Evolutionary conservation across 30 jellyfish, hydroid and myxozoan species (phyloP).

Genomic region (Pelagia noctiluca): DNA sequence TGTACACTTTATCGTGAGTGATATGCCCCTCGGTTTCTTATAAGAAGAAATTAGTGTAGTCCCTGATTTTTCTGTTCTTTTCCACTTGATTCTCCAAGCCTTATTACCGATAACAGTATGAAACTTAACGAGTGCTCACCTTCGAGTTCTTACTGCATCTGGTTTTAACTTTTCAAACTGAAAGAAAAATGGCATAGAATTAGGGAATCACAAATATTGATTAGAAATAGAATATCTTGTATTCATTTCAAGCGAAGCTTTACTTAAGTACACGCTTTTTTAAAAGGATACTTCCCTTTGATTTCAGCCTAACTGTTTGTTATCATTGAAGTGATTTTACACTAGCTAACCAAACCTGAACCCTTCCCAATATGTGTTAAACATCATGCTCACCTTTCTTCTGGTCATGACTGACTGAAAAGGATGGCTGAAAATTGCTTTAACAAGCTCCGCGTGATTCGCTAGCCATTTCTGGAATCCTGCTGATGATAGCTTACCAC

Average conservation of each 20-base stretch:
- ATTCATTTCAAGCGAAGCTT: neutral
- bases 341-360: neutral
- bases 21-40: neutral
- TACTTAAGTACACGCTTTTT: no score
- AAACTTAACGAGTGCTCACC: neutral
- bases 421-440: slow-evolving; percentile 53
- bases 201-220: neutral
- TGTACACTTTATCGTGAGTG: neutral
- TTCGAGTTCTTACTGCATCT: neutral
- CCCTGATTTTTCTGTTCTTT: no score
- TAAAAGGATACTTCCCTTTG: no score
- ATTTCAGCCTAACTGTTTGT: neutral
- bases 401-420: slow-evolving; percentile 33
- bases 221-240: neutral
- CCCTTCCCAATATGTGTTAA: neutral
- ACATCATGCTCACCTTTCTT: slow-evolving; percentile 25
- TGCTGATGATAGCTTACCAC: slow-evolving; percentile 44
- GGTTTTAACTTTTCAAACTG: slow-evolving; percentile 13
- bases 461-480: slow-evolving; percentile 53
- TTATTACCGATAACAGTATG: neutral
- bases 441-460: slow-evolving; percentile 60
- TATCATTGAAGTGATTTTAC: neutral
- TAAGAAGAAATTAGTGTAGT: neutral
- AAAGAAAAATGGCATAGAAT: neutral
- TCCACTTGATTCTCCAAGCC: neutral